These are phyloP conservation scores for Anoplopoma fimbria DNA, from an alignment of 2,113 vertebrate genomes.

Conservation along the genomic window DNA sequence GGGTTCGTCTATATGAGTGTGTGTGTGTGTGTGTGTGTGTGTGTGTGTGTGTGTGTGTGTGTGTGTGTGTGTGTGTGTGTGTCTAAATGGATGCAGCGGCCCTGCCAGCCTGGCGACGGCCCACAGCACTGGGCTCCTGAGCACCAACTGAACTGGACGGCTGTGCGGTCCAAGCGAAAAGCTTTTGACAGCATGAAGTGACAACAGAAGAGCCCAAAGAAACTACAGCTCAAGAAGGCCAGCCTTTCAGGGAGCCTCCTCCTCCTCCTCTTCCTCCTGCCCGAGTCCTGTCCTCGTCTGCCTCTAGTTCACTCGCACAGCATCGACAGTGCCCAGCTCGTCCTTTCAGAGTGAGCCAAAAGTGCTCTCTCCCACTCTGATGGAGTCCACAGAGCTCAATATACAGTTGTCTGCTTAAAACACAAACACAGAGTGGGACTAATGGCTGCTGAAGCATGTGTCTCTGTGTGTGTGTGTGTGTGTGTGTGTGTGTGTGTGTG, in stretches of 20 bases:
- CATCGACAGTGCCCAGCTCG: slow-evolving; percentile 34
- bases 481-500: slow-evolving; percentile 11
- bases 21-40: not conserved
- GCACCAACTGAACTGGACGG: slow-evolving; percentile 32
- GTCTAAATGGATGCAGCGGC: slow-evolving; percentile 22
- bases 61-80: slow-evolving; percentile 12
- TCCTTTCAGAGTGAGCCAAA: slow-evolving; percentile 28
- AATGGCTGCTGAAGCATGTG: slow-evolving; percentile 1
- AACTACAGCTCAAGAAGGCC: slow-evolving; percentile 60
- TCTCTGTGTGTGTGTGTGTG: not conserved
- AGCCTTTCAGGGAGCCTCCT: slow-evolving; percentile 40
- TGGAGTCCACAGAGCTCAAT: slow-evolving; percentile 26
- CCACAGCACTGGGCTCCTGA: slow-evolving; percentile 21
- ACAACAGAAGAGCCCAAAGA: slow-evolving; percentile 46
- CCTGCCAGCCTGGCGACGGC: slow-evolving; percentile 38
- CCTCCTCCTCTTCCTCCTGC: not conserved
- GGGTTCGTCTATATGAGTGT: not conserved
- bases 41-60: slow-evolving; percentile 11
- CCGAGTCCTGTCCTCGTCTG: slow-evolving; percentile 20
- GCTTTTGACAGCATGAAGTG: slow-evolving; percentile 56
- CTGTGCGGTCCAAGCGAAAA: slow-evolving; percentile 20
- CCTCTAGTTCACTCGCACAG: slow-evolving; percentile 33
- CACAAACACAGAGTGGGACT: slow-evolving; percentile 37
- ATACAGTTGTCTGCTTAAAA: not conserved
- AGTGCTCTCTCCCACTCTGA: slow-evolving; percentile 29